phyloP scores from a whole-genome alignment of 2,888 invertebrate species.

The Lasioglossum zephyrum region DNA sequence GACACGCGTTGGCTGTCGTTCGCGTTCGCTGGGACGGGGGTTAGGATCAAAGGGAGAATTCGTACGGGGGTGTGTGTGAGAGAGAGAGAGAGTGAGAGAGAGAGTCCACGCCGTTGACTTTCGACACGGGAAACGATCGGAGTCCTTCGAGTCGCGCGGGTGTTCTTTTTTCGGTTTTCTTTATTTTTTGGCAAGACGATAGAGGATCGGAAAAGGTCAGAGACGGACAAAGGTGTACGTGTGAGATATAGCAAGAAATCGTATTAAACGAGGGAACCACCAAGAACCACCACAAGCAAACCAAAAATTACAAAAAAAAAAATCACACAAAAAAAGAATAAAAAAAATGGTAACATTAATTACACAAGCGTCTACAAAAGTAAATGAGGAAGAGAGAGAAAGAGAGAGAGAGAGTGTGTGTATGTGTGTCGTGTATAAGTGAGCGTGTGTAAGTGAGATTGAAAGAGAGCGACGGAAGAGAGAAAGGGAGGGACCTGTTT shows the following conservation, averaged over 20 bases:
- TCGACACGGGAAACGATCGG: slow-evolving; percentile 22
- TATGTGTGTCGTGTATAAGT: not conserved
- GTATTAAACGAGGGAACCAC: slow-evolving; percentile 64
- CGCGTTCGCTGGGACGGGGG: not conserved
- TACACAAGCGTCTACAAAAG: slow-evolving; percentile 62
- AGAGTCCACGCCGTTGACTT: slow-evolving; percentile 43
- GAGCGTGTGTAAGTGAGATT: not conserved
- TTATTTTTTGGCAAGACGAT: not conserved
- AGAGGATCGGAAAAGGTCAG: not conserved
- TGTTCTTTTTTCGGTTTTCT: slow-evolving; percentile 25
- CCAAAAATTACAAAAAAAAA: slow-evolving; percentile 52
- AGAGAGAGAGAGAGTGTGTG: not conserved
- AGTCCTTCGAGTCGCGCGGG: slow-evolving; percentile 35
- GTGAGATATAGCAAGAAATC: slow-evolving; percentile 8
- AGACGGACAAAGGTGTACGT: slow-evolving; percentile 11
- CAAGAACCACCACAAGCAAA: slow-evolving; percentile 66
- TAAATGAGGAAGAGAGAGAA: slow-evolving; percentile 40
- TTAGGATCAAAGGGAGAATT: not conserved
- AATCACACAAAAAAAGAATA: slow-evolving; percentile 42
- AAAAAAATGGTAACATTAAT: slow-evolving; percentile 40
- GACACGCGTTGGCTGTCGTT: slow-evolving; percentile 61
- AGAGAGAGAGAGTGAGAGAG: not conserved
- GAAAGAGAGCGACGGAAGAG: not conserved
- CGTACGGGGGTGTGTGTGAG: not conserved
- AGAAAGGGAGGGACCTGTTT: slow-evolving; percentile 33